A percentile compares a stretch with the other conserved stretches of the same genome.
Evolutionary conservation across 1,140 invertebrate species (phyloP).

Genomic region (Hestina assimilis): DNA sequence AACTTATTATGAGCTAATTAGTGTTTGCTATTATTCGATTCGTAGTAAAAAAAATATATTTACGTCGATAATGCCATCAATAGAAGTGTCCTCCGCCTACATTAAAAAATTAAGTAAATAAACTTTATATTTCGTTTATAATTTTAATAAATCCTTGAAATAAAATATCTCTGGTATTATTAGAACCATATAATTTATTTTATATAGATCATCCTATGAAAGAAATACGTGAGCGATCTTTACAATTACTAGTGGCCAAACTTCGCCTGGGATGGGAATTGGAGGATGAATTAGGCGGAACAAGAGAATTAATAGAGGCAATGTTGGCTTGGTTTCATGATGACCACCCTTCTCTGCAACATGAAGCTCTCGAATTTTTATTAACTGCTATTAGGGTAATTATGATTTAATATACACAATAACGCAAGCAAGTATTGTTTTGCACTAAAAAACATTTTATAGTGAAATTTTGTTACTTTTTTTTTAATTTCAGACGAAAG

Average conservation of each 20-base stretch:
- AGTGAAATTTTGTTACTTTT: conserved; percentile 8
- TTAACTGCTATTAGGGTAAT: conserved; percentile 53
- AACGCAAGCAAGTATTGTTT: not conserved
- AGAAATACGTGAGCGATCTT: conserved; percentile 65
- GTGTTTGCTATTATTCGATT: too few species aligned
- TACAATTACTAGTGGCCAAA: conserved; percentile 53
- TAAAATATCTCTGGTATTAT: not conserved
- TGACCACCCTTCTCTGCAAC: conserved; percentile 46
- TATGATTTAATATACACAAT: not conserved
- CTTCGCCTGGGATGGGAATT: conserved; percentile 61
- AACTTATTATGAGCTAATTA: too few species aligned
- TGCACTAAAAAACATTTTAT: not conserved
- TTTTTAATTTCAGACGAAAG: conserved; percentile 55
- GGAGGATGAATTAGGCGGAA: conserved; percentile 54
- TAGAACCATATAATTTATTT: conserved; percentile 10
- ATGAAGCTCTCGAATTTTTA: conserved; percentile 54
- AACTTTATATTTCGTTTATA: not conserved
- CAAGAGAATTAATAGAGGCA: conserved; percentile 49
- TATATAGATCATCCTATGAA: conserved; percentile 55
- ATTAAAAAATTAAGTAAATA: conserved; percentile 60
- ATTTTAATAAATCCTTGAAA: not conserved
- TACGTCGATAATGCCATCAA: not conserved
- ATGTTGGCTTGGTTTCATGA: conserved; percentile 57
- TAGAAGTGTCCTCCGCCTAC: conserved; percentile 43
- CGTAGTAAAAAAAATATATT: too few species aligned